These are phyloP conservation scores for Falcunculus frontatus DNA, from an alignment of 2,113 vertebrate species.

Conservation along the genomic window DNA sequence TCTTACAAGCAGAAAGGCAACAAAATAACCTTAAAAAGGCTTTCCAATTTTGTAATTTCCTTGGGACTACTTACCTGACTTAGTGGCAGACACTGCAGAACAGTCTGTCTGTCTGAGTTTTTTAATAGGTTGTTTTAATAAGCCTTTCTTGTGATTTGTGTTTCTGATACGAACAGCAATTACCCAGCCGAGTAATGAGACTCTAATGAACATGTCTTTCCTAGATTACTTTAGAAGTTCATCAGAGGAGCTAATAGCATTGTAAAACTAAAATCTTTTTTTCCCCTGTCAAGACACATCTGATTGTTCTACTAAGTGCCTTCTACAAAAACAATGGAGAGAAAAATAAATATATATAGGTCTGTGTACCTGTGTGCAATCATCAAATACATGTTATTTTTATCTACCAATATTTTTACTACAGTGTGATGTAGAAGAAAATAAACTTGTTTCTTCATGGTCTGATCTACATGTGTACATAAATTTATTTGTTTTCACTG, in stretches of 20 bases:
- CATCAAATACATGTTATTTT: background rate
- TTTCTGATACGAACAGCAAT: conserved; percentile 71
- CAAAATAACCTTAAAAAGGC: conserved; percentile 22
- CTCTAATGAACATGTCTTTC: conserved; percentile 69
- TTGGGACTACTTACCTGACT: conserved; percentile 51
- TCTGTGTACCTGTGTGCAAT: rapidly evolving
- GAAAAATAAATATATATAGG: background rate
- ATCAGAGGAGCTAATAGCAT: conserved; percentile 20
- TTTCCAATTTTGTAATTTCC: conserved; percentile 51
- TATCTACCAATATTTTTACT: background rate
- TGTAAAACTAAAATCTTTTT: conserved; percentile 29
- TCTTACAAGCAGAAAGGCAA: background rate
- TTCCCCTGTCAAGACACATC: background rate
- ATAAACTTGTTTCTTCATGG: rapidly evolving
- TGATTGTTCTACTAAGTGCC: background rate
- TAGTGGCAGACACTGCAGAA: conserved; percentile 48
- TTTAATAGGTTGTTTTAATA: conserved; percentile 70
- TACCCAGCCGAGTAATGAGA: conserved; percentile 68
- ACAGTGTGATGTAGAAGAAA: background rate
- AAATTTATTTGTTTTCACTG: background rate
- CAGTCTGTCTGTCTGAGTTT: conserved; percentile 50
- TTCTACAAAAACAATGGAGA: background rate
- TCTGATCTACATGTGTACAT: background rate
- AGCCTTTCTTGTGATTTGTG: conserved; percentile 70
- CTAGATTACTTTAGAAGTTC: conserved; percentile 57